Evolutionary conservation across 92 coral and sea anemone genomes (phyloP), one percentile per base, ranked within the genome.

Genomic region (Phymanthus crucifer): DNA sequence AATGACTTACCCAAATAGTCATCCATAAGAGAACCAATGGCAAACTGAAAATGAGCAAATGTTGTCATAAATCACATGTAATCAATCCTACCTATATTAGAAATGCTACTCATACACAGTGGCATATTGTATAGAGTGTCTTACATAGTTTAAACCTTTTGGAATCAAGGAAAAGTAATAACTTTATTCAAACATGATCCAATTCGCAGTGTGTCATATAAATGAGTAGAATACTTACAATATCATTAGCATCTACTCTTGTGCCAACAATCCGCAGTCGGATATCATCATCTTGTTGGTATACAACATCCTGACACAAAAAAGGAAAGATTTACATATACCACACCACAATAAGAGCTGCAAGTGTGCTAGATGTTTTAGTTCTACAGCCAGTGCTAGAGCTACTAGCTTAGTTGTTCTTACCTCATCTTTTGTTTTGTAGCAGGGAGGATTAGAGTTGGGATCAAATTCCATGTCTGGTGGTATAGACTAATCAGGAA

Each of bases 1-100:
- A 17, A 3, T 17, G 29, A 58, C 95, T 79, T 78, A 95, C 99
- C 99, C 38, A 95, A 78, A 68, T 90, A 95, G 70, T 95, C 99
- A 83, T 95, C 99, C 99, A 95, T 93, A 17, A 95, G 93, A 3
- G 98, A 93, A 48, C 99, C 99, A 33, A 95, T 95, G 26, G 99
- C 99, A 89, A 95, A 95, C 99, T 95, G 75, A n/a, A 87, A 82
- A 65, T 21, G 19, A 74, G 21, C 58, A 40, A 85, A 70, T 32
- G 5, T 38, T 38, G 0, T 27, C 74, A 32, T 6, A 26, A 4
- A 71, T 8, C 13, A 16, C 24, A 35, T 7, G 3, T 38, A 13
- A 32, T 5, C n/a, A n/a, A n/a, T n/a, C n/a, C n/a, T n/a, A n/a
- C 26, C 26, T 17, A 21, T 26, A 40, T 32, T 4, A 73, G 54